Evolutionary conservation across 2,888 invertebrate genomes (phyloP).

Genomic region (Trachelus iudaicus): DNA sequence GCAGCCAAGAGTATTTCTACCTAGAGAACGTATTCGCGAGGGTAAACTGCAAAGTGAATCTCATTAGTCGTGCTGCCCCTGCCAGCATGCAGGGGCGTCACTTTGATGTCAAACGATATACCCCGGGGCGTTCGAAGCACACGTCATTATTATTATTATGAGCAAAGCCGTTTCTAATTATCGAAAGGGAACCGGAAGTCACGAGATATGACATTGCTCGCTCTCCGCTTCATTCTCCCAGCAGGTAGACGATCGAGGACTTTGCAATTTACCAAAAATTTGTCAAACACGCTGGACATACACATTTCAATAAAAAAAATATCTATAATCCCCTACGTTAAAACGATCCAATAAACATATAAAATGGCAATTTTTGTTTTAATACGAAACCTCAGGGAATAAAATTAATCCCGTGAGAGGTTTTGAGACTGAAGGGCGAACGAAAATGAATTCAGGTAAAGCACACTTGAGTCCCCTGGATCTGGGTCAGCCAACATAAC

Average conservation of each 20-base stretch:
- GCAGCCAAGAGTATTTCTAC: neutral
- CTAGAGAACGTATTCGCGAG: slow-evolving; percentile 33
- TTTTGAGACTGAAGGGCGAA: neutral
- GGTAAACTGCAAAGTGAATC: slow-evolving; percentile 60
- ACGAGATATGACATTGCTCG: slow-evolving; percentile 28
- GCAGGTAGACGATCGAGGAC: neutral
- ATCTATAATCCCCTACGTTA: neutral
- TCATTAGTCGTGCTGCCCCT: slow-evolving; percentile 56
- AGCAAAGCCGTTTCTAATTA: slow-evolving; percentile 56
- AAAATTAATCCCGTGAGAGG: neutral
- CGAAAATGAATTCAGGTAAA: neutral
- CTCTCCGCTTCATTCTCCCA: slow-evolving; percentile 22
- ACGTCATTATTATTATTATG: slow-evolving; percentile 53
- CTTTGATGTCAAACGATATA: slow-evolving; percentile 20
- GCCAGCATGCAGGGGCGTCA: slow-evolving; percentile 35
- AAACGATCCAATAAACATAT: neutral
- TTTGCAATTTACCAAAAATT: neutral
- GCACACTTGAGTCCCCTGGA: neutral
- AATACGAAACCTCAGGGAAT: neutral
- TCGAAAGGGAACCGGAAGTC: slow-evolving; percentile 55
- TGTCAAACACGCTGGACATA: neutral
- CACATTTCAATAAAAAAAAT: neutral
- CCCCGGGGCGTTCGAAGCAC: slow-evolving; percentile 30
- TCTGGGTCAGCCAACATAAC: neutral
- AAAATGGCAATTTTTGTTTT: neutral